phyloP scores from a whole-genome alignment of 2,113 vertebrate genomes.

The Micronisus gabar region DNA sequence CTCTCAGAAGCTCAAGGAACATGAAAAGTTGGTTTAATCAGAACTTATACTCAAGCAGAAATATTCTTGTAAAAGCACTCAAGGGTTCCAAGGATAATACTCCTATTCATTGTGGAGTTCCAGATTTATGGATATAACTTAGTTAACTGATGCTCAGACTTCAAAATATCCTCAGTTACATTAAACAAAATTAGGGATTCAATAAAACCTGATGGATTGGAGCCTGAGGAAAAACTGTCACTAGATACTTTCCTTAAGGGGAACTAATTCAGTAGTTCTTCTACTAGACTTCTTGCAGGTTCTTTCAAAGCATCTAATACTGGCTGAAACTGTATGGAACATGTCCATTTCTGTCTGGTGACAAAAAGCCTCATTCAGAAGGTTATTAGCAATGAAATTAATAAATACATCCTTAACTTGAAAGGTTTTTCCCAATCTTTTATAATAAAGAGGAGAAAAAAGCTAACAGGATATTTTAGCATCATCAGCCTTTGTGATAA shows the following conservation, averaged over 20 bases:
- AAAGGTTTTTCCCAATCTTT: not conserved
- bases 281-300: not conserved
- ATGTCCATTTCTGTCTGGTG: not conserved
- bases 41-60: not conserved
- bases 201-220: not conserved
- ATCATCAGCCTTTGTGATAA: not conserved
- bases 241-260: not conserved
- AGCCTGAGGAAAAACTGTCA: not conserved
- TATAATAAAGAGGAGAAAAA: not conserved
- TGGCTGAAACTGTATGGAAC: not conserved
- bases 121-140: not conserved
- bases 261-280: not conserved
- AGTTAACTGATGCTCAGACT: not conserved
- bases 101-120: not conserved
- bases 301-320: not conserved
- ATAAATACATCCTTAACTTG: not conserved
- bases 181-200: constrained; percentile 4
- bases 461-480: not conserved
- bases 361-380: not conserved
- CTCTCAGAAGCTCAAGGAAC: constrained; percentile 20
- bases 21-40: constrained; percentile 19
- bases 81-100: not conserved
- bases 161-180: not conserved
- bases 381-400: not conserved
- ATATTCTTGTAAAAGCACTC: constrained; percentile 5